phyloP scores from a whole-genome alignment of 2,797 vertebrate genomes.

The Champsocephalus gunnari region DNA sequence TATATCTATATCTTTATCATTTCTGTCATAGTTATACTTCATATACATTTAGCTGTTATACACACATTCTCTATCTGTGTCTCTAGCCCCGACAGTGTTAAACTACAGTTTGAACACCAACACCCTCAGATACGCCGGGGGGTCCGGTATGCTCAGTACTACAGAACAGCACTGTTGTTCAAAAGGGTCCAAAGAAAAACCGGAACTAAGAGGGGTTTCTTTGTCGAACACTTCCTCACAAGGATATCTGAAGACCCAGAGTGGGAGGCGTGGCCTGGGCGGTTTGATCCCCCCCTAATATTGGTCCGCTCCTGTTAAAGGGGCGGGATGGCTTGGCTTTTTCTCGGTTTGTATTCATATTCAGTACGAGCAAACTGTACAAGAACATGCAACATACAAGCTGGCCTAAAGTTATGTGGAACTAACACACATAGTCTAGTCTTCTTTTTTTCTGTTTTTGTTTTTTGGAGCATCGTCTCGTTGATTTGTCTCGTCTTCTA shows the following conservation, averaged over 20 bases:
- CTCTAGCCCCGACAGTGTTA: conserved; percentile 86
- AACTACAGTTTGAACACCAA: conserved; percentile 90
- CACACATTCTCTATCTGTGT: conserved; percentile 84
- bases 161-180: conserved; percentile 81
- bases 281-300: conserved; percentile 73
- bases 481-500: conserved; percentile 89
- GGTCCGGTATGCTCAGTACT: conserved; percentile 79
- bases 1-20: conserved; percentile 83
- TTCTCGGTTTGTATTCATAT: conserved; percentile 93
- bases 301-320: conserved; percentile 81
- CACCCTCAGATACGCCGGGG: conserved; percentile 82
- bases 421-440: conserved; percentile 93
- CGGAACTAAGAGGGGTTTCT: conserved; percentile 77
- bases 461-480: conserved; percentile 80
- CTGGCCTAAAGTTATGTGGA: conserved; percentile 95
- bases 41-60: conserved; percentile 87
- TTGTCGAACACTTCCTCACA: conserved; percentile 81
- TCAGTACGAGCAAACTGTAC: conserved; percentile 99
- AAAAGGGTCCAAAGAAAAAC: conserved; percentile 68
- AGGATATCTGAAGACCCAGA: conserved; percentile 91
- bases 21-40: conserved; percentile 83
- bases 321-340: conserved; percentile 95
- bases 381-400: conserved; percentile 99
- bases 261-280: conserved; percentile 87
- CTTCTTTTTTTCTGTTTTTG: conserved; percentile 75